Evolutionary conservation across 2,113 vertebrate species (phyloP).

Genomic region (Sula dactylatra): DNA sequence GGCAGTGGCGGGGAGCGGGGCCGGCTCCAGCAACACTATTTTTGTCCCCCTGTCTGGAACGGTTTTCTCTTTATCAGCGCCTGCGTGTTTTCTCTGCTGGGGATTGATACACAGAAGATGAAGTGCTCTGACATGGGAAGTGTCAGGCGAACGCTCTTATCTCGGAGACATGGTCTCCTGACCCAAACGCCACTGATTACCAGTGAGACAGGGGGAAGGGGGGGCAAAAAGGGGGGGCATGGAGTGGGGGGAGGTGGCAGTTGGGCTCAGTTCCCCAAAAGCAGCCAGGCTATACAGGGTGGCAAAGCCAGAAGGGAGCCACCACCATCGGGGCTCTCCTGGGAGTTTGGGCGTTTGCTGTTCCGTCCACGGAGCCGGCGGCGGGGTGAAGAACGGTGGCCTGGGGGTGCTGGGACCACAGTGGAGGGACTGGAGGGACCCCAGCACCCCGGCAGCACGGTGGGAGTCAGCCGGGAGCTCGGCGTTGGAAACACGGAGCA

Average conservation of each 20-base stretch:
- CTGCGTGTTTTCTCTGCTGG: conserved; percentile 93
- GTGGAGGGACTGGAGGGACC: not conserved
- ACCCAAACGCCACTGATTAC: conserved; percentile 79
- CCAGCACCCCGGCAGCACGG: fast-evolving
- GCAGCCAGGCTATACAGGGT: not conserved
- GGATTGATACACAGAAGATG: conserved; percentile 96
- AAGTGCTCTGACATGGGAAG: conserved; percentile 97
- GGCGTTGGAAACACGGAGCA: fast-evolving
- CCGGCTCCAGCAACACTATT: conserved; percentile 24
- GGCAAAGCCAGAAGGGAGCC: not conserved
- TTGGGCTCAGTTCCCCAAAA: not conserved
- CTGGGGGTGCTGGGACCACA: not conserved
- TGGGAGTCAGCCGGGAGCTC: not conserved
- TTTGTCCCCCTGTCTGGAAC: conserved; percentile 72
- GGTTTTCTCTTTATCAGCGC: conserved; percentile 87
- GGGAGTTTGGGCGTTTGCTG: not conserved
- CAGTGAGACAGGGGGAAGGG: conserved; percentile 45
- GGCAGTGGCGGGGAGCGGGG: not conserved
- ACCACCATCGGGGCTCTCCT: not conserved
- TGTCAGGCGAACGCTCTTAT: conserved; percentile 93
- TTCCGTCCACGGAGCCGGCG: not conserved
- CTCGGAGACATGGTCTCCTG: conserved; percentile 83
- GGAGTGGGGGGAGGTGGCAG: not conserved
- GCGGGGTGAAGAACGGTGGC: not conserved
- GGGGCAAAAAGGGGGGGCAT: not conserved